Evolutionary conservation across 2,888 invertebrate species (phyloP).

Genomic region (Perithous albicinctus): DNA sequence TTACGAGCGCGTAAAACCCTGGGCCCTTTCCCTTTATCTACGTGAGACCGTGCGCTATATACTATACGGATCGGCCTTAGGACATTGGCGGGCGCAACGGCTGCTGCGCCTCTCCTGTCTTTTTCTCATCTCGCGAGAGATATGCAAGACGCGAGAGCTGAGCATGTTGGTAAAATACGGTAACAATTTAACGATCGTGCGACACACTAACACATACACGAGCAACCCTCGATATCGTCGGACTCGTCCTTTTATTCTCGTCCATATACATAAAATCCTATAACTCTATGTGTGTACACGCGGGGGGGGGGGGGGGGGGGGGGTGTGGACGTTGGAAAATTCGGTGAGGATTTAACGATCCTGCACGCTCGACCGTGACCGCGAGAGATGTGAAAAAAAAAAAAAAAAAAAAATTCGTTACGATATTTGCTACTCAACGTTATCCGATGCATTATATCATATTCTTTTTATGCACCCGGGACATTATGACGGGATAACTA

Average conservation of each 20-base stretch:
- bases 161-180: slow-evolving; percentile 62
- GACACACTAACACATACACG: slow-evolving; percentile 54
- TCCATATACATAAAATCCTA: slow-evolving; percentile 33
- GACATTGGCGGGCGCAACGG: slow-evolving; percentile 43
- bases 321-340: slow-evolving; percentile 47
- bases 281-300: slow-evolving; percentile 43
- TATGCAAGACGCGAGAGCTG: slow-evolving; percentile 43
- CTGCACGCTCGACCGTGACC: slow-evolving; percentile 41
- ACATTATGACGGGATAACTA: slow-evolving; percentile 5
- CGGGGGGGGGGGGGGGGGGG: too few species aligned
- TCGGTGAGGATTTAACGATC: slow-evolving; percentile 63
- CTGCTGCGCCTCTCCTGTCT: slow-evolving; percentile 12
- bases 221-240: slow-evolving; percentile 38
- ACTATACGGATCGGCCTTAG: slow-evolving; percentile 42
- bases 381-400: slow-evolving; percentile 27
- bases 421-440: slow-evolving; percentile 32
- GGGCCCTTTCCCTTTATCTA: slow-evolving; percentile 78
- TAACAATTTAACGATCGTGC: slow-evolving; percentile 65
- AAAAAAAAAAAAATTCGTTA: slow-evolving; percentile 59
- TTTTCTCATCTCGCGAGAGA: slow-evolving; percentile 48
- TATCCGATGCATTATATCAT: slow-evolving; percentile 14
- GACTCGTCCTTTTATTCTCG: slow-evolving; percentile 51
- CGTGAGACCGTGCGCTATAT: slow-evolving; percentile 71
- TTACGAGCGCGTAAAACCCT: slow-evolving; percentile 74
- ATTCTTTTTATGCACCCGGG: slow-evolving; percentile 18